Conservation (phyloP, 2,797 vertebrate species). For the Pangasius larnaudii region DNA sequence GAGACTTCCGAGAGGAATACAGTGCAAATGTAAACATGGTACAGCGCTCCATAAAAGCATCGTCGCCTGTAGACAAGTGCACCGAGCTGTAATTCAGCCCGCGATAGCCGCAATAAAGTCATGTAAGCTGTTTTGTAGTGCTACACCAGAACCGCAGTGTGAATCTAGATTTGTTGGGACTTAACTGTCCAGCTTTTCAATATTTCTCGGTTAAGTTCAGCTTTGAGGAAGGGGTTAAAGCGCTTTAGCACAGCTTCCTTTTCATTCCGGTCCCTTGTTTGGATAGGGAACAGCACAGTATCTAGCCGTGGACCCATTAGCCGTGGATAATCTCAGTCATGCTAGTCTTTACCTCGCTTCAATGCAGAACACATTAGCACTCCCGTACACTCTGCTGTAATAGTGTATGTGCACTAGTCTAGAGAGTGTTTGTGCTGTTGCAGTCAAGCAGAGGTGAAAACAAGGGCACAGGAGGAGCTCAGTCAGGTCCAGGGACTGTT, state of each 20-base stretch:
- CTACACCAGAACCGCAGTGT: background rate
- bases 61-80: constrained; percentile 9
- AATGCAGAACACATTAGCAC: constrained; percentile 49
- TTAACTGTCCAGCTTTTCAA: constrained; percentile 35
- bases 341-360: constrained; percentile 48
- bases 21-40: constrained; percentile 36
- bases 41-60: constrained; percentile 40
- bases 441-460: constrained; percentile 39
- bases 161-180: constrained; percentile 22
- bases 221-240: constrained; percentile 43
- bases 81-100: constrained; percentile 46
- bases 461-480: constrained; percentile 30
- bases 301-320: constrained; percentile 52
- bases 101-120: constrained; percentile 36
- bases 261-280: constrained; percentile 29
- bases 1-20: constrained; percentile 42
- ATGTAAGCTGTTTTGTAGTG: constrained; percentile 26
- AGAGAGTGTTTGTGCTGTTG: constrained; percentile 30
- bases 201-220: constrained; percentile 16
- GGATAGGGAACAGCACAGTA: constrained; percentile 29
- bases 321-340: constrained; percentile 53
- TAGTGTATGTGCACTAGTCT: constrained; percentile 40
- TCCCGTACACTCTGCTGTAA: constrained; percentile 20
- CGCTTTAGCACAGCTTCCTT: constrained; percentile 8
- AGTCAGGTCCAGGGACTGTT: background rate